Conservation (phyloP, 37 sponge, comb jelly and placozoan genomes). For the Sycon ciliatum region DNA sequence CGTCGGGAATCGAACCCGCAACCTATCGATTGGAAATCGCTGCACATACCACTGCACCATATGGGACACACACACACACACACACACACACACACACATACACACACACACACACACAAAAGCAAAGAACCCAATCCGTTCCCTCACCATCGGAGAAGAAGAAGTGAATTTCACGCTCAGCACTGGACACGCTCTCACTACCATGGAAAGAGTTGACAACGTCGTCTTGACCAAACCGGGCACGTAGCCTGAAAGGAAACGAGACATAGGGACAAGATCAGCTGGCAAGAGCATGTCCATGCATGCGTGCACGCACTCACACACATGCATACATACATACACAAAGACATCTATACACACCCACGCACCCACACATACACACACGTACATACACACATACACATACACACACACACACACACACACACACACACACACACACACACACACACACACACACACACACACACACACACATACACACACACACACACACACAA, state of each 20-base stretch:
- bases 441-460: too few species aligned
- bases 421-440: not conserved
- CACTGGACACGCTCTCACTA: conserved; percentile 67
- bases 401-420: conserved; percentile 11
- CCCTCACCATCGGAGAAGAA: conserved; percentile 73
- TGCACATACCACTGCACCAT: too few species aligned
- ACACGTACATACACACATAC: conserved; percentile 5
- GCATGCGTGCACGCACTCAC: not conserved
- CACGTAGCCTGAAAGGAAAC: conserved; percentile 43
- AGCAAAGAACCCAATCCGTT: too few species aligned
- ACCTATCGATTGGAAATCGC: too few species aligned
- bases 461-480: too few species aligned
- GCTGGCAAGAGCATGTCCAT: not conserved
- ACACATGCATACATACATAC: conserved; percentile 14
- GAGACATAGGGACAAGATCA: not conserved
- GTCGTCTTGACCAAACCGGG: conserved; percentile 75
- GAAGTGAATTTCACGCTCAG: conserved; percentile 89
- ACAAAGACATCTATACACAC: conserved; percentile 2
- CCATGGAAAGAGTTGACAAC: conserved; percentile 85
- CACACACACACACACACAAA: not conserved
- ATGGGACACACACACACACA: not conserved
- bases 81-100: not conserved
- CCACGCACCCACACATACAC: not conserved
- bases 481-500: too few species aligned
- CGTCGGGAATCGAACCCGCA: too few species aligned